These are phyloP conservation scores for Misgurnus anguillicaudatus DNA, from an alignment of 2,113 vertebrate species.

Conservation along the genomic window DNA sequence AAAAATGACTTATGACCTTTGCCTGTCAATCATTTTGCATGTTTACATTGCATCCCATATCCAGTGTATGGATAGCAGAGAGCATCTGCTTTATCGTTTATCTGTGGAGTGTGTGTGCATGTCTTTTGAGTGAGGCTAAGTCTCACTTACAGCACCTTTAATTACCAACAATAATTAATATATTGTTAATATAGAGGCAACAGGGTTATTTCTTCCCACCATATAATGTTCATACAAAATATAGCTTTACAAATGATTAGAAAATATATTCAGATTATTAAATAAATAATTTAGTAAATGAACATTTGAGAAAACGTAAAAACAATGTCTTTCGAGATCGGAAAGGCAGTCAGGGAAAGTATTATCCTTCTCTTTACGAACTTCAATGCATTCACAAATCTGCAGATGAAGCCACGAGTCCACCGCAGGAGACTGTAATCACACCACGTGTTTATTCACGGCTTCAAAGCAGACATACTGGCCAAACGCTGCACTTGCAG, in stretches of 20 bases:
- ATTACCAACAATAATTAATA: constrained; percentile 31
- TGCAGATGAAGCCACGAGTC: constrained; percentile 71
- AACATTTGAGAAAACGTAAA: constrained; percentile 60
- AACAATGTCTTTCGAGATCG: constrained; percentile 57
- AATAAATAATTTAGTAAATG: constrained; percentile 69
- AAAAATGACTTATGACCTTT: too few relatives aligned
- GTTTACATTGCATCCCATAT: too few relatives aligned
- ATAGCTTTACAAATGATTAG: constrained; percentile 71
- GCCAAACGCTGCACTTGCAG: constrained; percentile 51
- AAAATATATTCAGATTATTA: constrained; percentile 73
- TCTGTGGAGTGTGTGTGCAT: too few relatives aligned
- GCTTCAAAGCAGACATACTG: constrained; percentile 28
- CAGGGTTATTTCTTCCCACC: constrained; percentile 56
- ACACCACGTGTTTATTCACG: constrained; percentile 26
- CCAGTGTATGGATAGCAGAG: too few relatives aligned
- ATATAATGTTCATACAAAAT: constrained; percentile 76
- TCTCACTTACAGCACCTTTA: too few relatives aligned
- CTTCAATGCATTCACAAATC: constrained; percentile 50
- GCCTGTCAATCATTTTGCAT: too few relatives aligned
- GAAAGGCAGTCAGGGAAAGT: constrained; percentile 50
- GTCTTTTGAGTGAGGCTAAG: too few relatives aligned
- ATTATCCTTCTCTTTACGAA: constrained; percentile 31
- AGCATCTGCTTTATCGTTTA: too few relatives aligned
- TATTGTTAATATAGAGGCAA: constrained; percentile 26
- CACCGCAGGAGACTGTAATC: constrained; percentile 44